Evolutionary conservation across 2,888 invertebrate species (phyloP).

Genomic region (Xestia xanthographa): DNA sequence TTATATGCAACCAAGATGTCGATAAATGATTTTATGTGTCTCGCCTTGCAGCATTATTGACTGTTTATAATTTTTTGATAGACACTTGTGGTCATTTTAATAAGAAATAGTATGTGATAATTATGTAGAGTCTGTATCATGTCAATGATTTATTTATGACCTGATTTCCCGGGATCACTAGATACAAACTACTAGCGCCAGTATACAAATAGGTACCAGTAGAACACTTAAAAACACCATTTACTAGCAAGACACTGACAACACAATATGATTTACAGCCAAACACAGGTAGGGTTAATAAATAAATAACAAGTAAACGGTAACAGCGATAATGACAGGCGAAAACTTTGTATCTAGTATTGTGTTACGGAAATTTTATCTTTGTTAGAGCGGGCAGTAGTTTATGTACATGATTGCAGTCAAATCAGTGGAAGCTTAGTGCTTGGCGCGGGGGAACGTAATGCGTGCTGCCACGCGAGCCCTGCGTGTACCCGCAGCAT

Average conservation of each 20-base stretch:
- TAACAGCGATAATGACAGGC: slow-evolving; percentile 60
- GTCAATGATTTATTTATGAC: background rate
- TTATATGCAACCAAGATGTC: slow-evolving; percentile 51
- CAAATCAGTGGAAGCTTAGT: slow-evolving; percentile 73
- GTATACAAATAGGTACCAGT: slow-evolving; percentile 21
- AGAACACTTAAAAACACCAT: slow-evolving; percentile 51
- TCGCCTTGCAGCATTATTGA: slow-evolving; percentile 39
- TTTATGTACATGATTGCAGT: slow-evolving; percentile 70
- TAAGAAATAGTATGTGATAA: background rate
- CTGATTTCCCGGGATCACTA: background rate
- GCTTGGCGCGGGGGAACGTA: slow-evolving; percentile 74
- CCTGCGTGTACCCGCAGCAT: slow-evolving; percentile 86
- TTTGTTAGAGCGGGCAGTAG: slow-evolving; percentile 58
- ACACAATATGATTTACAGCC: slow-evolving; percentile 63
- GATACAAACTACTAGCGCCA: slow-evolving; percentile 21
- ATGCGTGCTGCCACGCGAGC: slow-evolving; percentile 83
- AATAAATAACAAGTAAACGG: slow-evolving; percentile 64
- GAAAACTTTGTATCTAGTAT: slow-evolving; percentile 65
- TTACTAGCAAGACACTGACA: slow-evolving; percentile 50
- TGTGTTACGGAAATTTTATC: slow-evolving; percentile 70
- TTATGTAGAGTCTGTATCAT: background rate
- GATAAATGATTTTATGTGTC: slow-evolving; percentile 59
- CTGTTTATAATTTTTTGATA: slow-evolving; percentile 19
- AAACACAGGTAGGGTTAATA: slow-evolving; percentile 59
- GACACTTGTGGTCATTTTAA: background rate